A percentile compares a stretch with the other conserved stretches of the same genome.
Conservation (phyloP, 2,113 vertebrate genomes). For the Myiagra hebetior region DNA sequence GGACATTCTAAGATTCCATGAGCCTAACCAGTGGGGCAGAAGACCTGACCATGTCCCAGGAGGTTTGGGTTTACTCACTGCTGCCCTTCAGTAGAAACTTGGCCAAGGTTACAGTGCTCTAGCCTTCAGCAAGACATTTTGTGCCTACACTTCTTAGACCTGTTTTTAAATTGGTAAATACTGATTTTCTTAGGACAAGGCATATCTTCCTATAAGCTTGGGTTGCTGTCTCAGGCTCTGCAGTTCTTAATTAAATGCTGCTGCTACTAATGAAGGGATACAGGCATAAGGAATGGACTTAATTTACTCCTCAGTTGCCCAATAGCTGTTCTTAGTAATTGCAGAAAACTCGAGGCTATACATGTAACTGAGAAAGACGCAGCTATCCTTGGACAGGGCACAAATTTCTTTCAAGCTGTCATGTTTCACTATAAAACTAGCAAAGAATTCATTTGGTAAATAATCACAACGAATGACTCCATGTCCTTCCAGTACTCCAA, state of each 20-base stretch:
- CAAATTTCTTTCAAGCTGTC: background rate
- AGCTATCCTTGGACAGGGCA: background rate
- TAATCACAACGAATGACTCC: background rate
- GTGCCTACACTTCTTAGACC: background rate
- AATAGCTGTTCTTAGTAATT: background rate
- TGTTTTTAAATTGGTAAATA: background rate
- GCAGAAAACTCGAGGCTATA: background rate
- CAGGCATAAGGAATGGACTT: background rate
- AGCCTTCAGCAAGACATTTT: background rate
- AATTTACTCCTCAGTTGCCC: slow-evolving; percentile 5
- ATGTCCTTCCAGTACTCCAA: background rate
- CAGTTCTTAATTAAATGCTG: background rate
- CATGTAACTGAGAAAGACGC: background rate
- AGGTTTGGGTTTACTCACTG: background rate
- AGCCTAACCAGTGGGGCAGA: background rate
- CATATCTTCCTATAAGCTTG: background rate
- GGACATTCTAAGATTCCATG: background rate
- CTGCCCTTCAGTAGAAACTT: background rate
- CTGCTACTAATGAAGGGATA: background rate
- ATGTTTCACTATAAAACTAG: background rate
- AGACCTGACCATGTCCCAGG: background rate
- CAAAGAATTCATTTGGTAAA: background rate
- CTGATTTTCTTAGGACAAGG: background rate
- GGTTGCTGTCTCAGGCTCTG: background rate
- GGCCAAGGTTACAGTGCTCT: rapidly evolving